These are phyloP conservation scores for Laupala kohalensis DNA, from an alignment of 1,140 invertebrate genomes.

Conservation along the genomic window DNA sequence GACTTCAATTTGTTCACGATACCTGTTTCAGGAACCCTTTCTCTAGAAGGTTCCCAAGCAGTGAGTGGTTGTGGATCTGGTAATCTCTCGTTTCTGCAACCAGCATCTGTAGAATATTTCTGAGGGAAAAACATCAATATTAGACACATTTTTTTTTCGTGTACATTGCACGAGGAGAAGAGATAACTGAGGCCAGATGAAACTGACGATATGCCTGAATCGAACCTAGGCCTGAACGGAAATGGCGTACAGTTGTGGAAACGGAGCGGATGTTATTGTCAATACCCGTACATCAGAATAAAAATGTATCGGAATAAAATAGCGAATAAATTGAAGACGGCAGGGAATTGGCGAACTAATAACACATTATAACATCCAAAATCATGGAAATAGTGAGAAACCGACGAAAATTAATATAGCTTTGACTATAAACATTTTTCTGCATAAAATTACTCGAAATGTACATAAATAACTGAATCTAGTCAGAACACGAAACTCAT, in stretches of 20 bases:
- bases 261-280: no score
- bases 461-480: no score
- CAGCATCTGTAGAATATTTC: conserved; percentile 4
- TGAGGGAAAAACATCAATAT: not conserved
- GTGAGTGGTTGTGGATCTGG: conserved; percentile 6
- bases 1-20: not conserved
- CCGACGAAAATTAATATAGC: no score
- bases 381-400: no score
- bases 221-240: not conserved
- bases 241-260: not conserved
- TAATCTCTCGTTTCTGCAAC: conserved; percentile 7
- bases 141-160: not conserved
- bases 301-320: no score
- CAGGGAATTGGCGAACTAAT: no score
- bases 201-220: not conserved
- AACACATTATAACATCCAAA: no score
- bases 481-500: not conserved
- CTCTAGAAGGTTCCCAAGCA: not conserved
- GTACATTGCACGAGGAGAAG: not conserved
- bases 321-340: no score
- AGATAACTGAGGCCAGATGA: not conserved
- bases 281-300: no score
- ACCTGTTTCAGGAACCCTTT: not conserved
- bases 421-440: no score
- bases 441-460: no score